phyloP scores from a whole-genome alignment of 2,888 invertebrate genomes.

The Atrina japonica region DNA sequence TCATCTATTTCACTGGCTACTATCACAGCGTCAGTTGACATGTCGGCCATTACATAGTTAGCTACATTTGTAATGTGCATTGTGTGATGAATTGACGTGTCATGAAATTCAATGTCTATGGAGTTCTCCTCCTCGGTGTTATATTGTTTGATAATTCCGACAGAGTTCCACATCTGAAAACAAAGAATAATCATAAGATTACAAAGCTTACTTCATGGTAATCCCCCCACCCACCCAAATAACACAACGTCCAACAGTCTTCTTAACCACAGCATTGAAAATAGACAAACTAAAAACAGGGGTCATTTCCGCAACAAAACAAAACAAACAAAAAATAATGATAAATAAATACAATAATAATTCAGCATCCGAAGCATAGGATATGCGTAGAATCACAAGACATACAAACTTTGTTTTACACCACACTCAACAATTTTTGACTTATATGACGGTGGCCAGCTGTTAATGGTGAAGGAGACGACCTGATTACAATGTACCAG shows the following conservation, averaged over 20 bases:
- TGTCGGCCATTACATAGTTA: conserved; percentile 92
- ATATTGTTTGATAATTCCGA: conserved; percentile 94
- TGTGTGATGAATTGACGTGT: conserved; percentile 92
- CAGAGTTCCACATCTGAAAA: conserved; percentile 91
- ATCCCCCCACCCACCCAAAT: too few relatives aligned
- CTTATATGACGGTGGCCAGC: too few relatives aligned
- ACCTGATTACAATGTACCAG: too few relatives aligned
- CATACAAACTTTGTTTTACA: too few relatives aligned
- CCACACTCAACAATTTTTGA: too few relatives aligned
- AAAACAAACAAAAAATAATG: too few relatives aligned
- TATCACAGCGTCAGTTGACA: conserved; percentile 90
- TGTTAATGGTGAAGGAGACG: too few relatives aligned
- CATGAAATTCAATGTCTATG: conserved; percentile 98
- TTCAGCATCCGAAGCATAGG: too few relatives aligned
- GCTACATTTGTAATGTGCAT: conserved; percentile 93
- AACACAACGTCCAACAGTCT: too few relatives aligned
- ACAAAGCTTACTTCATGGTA: too few relatives aligned
- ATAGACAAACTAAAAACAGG: too few relatives aligned
- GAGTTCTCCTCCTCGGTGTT: conserved; percentile 88
- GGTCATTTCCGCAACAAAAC: background rate
- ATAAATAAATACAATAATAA: background rate
- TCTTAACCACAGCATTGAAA: too few relatives aligned
- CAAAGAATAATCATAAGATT: conserved; percentile 1
- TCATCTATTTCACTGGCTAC: conserved; percentile 85
- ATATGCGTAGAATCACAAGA: background rate